These are phyloP conservation scores for Trigoniulus corallinus DNA, from an alignment of 1,140 invertebrate species.

Conservation along the genomic window DNA sequence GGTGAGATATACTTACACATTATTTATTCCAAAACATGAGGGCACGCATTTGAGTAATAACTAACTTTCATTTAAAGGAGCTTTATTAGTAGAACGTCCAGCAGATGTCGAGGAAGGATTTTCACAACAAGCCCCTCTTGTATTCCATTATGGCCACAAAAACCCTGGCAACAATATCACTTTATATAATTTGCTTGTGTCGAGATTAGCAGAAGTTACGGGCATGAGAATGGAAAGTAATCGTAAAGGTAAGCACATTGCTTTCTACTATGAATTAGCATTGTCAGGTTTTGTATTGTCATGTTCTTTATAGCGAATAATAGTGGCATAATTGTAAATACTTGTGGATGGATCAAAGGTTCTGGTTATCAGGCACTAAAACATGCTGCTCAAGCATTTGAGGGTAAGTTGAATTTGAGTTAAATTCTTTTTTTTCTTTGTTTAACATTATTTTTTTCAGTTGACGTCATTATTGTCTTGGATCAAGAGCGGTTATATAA, in stretches of 20 bases:
- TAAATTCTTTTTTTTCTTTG: neutral
- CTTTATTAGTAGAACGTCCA: constrained; percentile 73
- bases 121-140: constrained; percentile 72
- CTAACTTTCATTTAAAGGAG: constrained; percentile 39
- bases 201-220: constrained; percentile 68
- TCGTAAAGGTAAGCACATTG: constrained; percentile 70
- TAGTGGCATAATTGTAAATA: constrained; percentile 95
- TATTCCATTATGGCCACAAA: constrained; percentile 88
- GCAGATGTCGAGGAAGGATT: constrained; percentile 86
- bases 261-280: too few relatives aligned
- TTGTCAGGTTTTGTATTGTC: neutral
- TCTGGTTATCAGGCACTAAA: constrained; percentile 65
- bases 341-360: constrained; percentile 91
- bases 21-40: neutral
- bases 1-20: constrained; percentile 30
- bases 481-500: constrained; percentile 94
- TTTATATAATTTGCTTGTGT: constrained; percentile 71
- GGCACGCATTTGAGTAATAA: neutral
- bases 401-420: constrained; percentile 32
- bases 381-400: constrained; percentile 79
- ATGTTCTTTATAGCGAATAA: constrained; percentile 16
- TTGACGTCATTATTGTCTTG: constrained; percentile 85
- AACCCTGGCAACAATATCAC: constrained; percentile 55
- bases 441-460: constrained; percentile 13
- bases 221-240: constrained; percentile 68